Percentiles rank a stretch among this genome's conserved stretches.
Evolutionary conservation across 2,888 invertebrate genomes (phyloP).

Genomic region (Habroteleia sp.): DNA sequence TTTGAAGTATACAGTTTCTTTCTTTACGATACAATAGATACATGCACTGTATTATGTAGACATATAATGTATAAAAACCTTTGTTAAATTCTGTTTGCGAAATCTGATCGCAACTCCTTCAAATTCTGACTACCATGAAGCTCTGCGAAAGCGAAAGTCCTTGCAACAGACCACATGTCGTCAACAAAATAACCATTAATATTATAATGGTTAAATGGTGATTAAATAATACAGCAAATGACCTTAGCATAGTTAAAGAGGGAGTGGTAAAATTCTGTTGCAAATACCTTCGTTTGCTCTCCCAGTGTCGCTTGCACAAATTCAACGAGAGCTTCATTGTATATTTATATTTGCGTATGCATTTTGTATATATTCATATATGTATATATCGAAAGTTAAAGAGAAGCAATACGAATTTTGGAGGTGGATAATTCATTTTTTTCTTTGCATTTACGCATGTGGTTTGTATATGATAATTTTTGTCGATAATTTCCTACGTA

Average conservation of each 20-base stretch:
- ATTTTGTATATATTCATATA: conserved; percentile 41
- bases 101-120: conserved; percentile 22
- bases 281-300: conserved; percentile 12
- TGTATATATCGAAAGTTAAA: conserved; percentile 55
- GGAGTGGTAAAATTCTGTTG: neutral
- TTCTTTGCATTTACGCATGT: conserved; percentile 38
- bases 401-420: conserved; percentile 54
- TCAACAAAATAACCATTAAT: neutral
- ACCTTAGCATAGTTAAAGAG: neutral
- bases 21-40: conserved; percentile 42
- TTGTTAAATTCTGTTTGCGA: conserved; percentile 39
- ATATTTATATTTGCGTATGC: conserved; percentile 36
- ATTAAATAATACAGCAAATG: conserved; percentile 1
- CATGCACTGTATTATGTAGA: conserved; percentile 51
- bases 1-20: conserved; percentile 50
- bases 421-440: conserved; percentile 40
- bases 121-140: conserved; percentile 16
- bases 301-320: conserved; percentile 6
- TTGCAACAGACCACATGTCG: conserved; percentile 3
- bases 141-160: conserved; percentile 12
- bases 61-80: conserved; percentile 62
- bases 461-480: conserved; percentile 29
- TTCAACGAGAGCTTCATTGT: conserved; percentile 29
- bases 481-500: conserved; percentile 18
- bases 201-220: neutral